These are phyloP conservation scores for Athalia circularis DNA, from an alignment of 2,888 invertebrate genomes.

Conservation along the genomic window DNA sequence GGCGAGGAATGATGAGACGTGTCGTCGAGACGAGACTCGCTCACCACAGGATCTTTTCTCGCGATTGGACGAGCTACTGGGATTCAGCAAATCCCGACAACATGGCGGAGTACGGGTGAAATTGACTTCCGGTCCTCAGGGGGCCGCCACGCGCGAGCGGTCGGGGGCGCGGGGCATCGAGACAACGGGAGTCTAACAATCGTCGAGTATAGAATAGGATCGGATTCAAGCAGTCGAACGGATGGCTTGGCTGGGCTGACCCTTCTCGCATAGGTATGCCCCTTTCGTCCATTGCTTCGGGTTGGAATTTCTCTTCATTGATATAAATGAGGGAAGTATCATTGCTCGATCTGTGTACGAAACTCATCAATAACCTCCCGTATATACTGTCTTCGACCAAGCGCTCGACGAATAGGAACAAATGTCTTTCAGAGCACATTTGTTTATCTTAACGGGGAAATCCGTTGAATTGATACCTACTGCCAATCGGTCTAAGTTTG, in stretches of 20 bases:
- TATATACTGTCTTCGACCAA: conserved; percentile 13
- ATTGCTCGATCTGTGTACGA: conserved; percentile 40
- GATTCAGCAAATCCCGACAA: conserved; percentile 39
- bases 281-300: conserved; percentile 1
- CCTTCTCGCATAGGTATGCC: conserved; percentile 19
- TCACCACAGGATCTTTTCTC: conserved; percentile 34
- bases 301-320: conserved; percentile 35
- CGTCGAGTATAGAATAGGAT: conserved; percentile 29
- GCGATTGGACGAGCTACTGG: conserved; percentile 41
- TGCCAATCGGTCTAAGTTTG: conserved; percentile 35
- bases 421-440: conserved; percentile 40
- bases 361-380: conserved; percentile 40
- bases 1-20: conserved; percentile 46
- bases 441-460: conserved; percentile 43
- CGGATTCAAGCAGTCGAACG: conserved; percentile 33
- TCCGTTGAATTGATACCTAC: conserved; percentile 40
- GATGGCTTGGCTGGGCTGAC: conserved; percentile 1
- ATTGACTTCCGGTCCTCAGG: conserved; percentile 44
- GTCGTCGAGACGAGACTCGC: conserved; percentile 39
- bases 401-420: conserved; percentile 38
- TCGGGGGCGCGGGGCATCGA: not conserved
- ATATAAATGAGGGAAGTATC: conserved; percentile 40
- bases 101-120: conserved; percentile 31
- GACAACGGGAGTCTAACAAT: conserved; percentile 42
- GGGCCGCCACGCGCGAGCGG: conserved; percentile 4